phyloP scores from a whole-genome alignment of 2,113 vertebrate species.

The Smithornis capensis region DNA sequence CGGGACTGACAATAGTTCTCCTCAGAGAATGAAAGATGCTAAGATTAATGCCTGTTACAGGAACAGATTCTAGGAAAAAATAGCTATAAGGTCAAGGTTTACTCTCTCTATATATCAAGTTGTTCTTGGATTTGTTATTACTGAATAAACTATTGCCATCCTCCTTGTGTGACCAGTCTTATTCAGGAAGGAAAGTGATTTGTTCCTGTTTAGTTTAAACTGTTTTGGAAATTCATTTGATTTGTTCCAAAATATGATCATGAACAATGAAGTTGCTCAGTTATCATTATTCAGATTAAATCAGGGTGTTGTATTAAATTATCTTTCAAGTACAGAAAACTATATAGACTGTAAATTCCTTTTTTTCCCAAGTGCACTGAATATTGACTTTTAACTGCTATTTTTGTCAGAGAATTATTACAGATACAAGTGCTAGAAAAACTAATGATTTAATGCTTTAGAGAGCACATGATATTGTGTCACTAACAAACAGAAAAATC shows the following conservation, averaged over 20 bases:
- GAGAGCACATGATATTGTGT: background rate
- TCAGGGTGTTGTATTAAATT: background rate
- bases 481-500: background rate
- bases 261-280: background rate
- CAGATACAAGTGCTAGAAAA: background rate
- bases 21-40: background rate
- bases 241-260: background rate
- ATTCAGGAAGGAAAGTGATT: background rate
- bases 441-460: background rate
- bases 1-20: background rate
- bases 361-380: background rate
- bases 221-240: background rate
- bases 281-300: background rate
- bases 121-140: background rate
- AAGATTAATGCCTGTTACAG: background rate
- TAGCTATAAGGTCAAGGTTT: background rate
- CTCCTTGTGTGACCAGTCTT: background rate
- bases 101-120: background rate
- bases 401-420: background rate
- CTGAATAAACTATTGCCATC: background rate
- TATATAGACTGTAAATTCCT: background rate
- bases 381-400: background rate
- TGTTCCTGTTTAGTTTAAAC: background rate
- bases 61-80: background rate
- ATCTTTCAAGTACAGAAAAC: background rate